phyloP scores from a whole-genome alignment of 2,113 vertebrate genomes.

The Climacteris rufus region DNA sequence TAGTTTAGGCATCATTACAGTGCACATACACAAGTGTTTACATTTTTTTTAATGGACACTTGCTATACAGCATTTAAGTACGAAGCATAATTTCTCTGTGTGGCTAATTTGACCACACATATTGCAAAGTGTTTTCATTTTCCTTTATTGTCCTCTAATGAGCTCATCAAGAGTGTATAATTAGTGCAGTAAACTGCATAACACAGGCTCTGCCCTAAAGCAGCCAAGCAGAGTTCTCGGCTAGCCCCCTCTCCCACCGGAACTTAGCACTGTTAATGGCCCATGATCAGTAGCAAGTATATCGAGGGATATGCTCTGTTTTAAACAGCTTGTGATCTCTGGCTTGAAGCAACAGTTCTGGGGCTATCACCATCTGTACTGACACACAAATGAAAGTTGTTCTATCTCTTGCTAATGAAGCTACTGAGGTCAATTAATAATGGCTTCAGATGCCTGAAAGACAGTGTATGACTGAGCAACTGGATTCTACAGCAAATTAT shows the following conservation, averaged over 20 bases:
- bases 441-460: background rate
- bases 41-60: conserved; percentile 2
- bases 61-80: conserved; percentile 33
- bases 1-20: conserved; percentile 37
- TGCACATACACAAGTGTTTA: conserved; percentile 1
- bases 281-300: background rate
- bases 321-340: conserved; percentile 26
- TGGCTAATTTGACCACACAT: conserved; percentile 62
- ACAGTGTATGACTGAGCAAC: background rate
- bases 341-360: conserved; percentile 2
- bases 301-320: background rate
- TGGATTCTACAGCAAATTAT: background rate
- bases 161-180: conserved; percentile 53
- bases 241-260: background rate
- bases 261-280: background rate
- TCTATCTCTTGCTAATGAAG: conserved; percentile 13
- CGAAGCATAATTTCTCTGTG: conserved; percentile 33
- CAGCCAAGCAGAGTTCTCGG: conserved; percentile 21
- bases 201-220: conserved; percentile 36
- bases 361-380: background rate
- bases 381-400: conserved; percentile 16
- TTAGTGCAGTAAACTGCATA: conserved; percentile 35
- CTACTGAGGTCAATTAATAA: conserved; percentile 34
- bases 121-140: conserved; percentile 65
- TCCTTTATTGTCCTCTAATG: conserved; percentile 63